phyloP scores from a whole-genome alignment of 2,888 invertebrate species.

The Atrina japonica region DNA sequence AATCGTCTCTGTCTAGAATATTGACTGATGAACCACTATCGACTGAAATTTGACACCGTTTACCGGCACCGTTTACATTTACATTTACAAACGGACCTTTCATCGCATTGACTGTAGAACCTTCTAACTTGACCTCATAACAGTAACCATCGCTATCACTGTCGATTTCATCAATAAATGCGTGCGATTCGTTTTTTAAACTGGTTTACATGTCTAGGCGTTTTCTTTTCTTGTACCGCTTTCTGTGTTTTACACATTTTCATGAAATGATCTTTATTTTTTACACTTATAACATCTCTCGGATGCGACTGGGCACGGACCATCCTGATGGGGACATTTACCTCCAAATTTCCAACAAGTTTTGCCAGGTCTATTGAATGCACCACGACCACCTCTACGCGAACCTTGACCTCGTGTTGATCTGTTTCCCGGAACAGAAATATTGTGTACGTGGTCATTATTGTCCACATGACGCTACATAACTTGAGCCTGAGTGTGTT shows the following conservation, averaged over 20 bases:
- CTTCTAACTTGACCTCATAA: conserved; percentile 18
- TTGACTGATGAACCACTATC: conserved; percentile 34
- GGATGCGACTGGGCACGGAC: conserved; percentile 14
- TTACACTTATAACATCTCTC: conserved; percentile 16
- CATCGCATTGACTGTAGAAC: conserved; percentile 1
- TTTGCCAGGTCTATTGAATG: conserved; percentile 3
- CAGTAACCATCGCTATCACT: conserved; percentile 23
- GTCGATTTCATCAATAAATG: not conserved
- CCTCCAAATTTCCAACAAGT: conserved; percentile 32
- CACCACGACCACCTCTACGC: not conserved
- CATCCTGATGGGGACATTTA: conserved; percentile 21
- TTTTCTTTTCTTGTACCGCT: not conserved
- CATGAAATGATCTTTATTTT: conserved; percentile 21
- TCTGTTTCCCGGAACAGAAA: not conserved
- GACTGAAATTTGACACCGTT: conserved; percentile 11
- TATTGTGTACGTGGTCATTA: not conserved
- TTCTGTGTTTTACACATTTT: conserved; percentile 15
- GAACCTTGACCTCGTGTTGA: not conserved
- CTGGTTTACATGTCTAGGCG: too few relatives aligned
- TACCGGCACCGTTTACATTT: conserved; percentile 10
- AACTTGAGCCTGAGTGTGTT: conserved; percentile 23
- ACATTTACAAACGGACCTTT: conserved; percentile 29
- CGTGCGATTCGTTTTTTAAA: not conserved
- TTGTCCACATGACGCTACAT: conserved; percentile 13
- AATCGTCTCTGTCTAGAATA: conserved; percentile 21